Conservation (phyloP, 1,140 invertebrate genomes). For the Zaprionus nigranus region DNA sequence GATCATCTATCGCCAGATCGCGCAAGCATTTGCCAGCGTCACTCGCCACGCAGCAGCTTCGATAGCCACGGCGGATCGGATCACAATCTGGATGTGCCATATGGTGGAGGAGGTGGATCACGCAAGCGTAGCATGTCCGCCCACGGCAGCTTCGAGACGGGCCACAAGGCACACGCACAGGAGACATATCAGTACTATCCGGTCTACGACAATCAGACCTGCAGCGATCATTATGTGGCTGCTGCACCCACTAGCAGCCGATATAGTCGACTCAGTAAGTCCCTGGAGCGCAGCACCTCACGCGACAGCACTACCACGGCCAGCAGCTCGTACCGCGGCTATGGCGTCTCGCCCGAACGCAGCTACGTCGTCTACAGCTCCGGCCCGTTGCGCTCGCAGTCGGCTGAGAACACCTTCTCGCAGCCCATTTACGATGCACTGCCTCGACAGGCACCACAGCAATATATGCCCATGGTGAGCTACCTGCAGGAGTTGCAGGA, state of each 20-base stretch:
- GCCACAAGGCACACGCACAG: slow-evolving; percentile 53
- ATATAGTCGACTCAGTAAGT: slow-evolving; percentile 74
- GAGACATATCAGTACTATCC: slow-evolving; percentile 83
- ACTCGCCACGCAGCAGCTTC: slow-evolving; percentile 81
- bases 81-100: slow-evolving; percentile 75
- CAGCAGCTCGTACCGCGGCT: slow-evolving; percentile 75
- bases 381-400: slow-evolving; percentile 79
- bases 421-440: slow-evolving; percentile 70
- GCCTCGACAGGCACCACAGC: slow-evolving; percentile 60
- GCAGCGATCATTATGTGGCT: slow-evolving; percentile 82
- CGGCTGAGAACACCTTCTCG: slow-evolving; percentile 80
- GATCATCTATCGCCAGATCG: slow-evolving; percentile 81
- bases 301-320: slow-evolving; percentile 71
- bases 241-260: slow-evolving; percentile 67
- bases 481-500: slow-evolving; percentile 50
- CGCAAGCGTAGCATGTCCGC: slow-evolving; percentile 81
- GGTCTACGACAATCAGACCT: slow-evolving; percentile 82
- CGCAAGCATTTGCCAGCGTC: slow-evolving; percentile 63
- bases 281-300: slow-evolving; percentile 76
- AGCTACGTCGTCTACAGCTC: slow-evolving; percentile 71
- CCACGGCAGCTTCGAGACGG: slow-evolving; percentile 79
- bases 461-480: slow-evolving; percentile 53
- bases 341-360: slow-evolving; percentile 79
- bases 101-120: slow-evolving; percentile 28
- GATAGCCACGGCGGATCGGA: slow-evolving; percentile 78